phyloP scores from a whole-genome alignment of 2,113 vertebrate species.

The Cercopithecus mona region DNA sequence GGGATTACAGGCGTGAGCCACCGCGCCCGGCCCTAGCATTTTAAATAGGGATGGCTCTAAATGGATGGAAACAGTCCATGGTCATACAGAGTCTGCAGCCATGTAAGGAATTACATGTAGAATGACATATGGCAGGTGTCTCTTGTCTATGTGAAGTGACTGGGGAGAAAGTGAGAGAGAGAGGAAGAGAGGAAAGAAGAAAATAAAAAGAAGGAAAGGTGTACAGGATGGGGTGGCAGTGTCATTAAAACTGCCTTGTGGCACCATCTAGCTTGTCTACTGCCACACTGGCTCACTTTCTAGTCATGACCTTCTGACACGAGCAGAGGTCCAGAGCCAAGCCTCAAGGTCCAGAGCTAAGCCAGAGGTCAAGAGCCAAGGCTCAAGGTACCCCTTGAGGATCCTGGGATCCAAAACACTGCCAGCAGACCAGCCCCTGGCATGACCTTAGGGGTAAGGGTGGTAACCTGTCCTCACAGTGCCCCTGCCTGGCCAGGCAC shows the following conservation, averaged over 20 bases:
- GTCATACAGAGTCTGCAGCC: accelerated
- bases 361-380: neutral
- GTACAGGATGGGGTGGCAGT: accelerated
- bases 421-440: neutral
- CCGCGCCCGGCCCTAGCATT: accelerated
- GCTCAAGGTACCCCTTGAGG: too few relatives aligned
- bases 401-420: neutral
- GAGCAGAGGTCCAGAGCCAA: neutral
- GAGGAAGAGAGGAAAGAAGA: neutral
- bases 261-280: neutral
- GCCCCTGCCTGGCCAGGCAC: neutral
- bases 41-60: neutral
- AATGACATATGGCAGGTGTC: neutral
- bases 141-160: neutral
- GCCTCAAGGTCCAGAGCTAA: neutral
- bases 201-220: neutral
- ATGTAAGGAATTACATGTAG: too few relatives aligned
- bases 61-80: accelerated
- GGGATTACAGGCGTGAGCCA: too few relatives aligned
- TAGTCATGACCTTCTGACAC: neutral
- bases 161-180: too few relatives aligned
- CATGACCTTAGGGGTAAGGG: neutral
- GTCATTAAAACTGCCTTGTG: accelerated
- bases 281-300: neutral
- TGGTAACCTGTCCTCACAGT: neutral